These are phyloP conservation scores for Hippoglossus stenolepis DNA, from an alignment of 2,113 vertebrate species.

Conservation along the genomic window DNA sequence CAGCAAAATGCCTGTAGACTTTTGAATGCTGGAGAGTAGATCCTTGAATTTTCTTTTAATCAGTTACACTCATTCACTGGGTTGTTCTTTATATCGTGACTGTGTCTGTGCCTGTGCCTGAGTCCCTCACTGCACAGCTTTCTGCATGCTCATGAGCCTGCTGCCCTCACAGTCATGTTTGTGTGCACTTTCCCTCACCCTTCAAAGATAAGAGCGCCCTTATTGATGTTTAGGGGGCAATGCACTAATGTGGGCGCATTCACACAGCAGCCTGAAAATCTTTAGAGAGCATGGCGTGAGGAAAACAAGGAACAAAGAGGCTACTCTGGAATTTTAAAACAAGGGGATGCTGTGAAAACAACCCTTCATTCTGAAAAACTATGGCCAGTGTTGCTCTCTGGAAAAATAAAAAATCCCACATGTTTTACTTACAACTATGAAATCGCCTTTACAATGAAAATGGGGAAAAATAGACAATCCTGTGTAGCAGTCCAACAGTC, in stretches of 20 bases:
- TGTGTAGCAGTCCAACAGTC: too few relatives aligned
- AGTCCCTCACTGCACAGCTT: not conserved
- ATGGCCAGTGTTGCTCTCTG: not conserved
- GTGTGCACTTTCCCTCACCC: constrained; percentile 44
- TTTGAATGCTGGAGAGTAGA: not conserved
- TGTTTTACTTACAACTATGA: not conserved
- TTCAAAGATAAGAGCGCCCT: constrained; percentile 56
- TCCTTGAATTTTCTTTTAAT: not conserved
- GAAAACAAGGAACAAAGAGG: constrained; percentile 30
- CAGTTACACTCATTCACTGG: not conserved
- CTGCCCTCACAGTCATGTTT: constrained; percentile 44
- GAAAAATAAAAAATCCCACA: not conserved
- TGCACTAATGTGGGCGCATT: constrained; percentile 45
- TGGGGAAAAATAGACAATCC: too few relatives aligned
- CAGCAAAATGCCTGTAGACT: not conserved
- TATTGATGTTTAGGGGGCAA: constrained; percentile 56
- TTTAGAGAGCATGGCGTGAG: constrained; percentile 30
- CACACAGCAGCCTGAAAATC: constrained; percentile 40
- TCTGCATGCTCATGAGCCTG: constrained; percentile 19
- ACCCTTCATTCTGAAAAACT: not conserved
- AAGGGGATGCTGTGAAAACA: not conserved
- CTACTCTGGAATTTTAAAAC: constrained; percentile 14
- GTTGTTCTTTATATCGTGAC: not conserved
- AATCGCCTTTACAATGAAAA: too few relatives aligned
- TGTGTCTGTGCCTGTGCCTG: not conserved